Conservation (phyloP, 64 coral and sea anemone species). For the Exaiptasia diaphana region DNA sequence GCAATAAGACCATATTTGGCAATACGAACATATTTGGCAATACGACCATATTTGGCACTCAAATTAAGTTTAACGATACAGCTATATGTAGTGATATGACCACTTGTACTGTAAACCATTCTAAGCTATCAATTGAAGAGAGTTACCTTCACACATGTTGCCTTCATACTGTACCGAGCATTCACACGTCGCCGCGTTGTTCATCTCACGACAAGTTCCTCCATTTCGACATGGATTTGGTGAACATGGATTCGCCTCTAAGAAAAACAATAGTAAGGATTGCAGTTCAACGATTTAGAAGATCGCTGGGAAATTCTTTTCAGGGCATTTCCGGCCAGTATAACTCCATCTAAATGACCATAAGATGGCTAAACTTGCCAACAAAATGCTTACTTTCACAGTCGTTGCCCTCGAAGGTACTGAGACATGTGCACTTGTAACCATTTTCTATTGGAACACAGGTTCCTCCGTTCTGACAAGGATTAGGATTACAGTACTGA, state of each 20-base stretch:
- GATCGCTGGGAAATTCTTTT: too few species aligned
- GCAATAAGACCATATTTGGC: too few species aligned
- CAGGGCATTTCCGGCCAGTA: too few species aligned
- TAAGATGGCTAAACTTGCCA: not conserved
- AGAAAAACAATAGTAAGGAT: not conserved
- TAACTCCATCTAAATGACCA: too few species aligned
- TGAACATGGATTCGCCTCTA: conserved; percentile 71
- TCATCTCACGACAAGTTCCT: conserved; percentile 84
- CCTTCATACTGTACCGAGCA: conserved; percentile 70
- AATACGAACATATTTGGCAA: too few species aligned
- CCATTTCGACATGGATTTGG: conserved; percentile 81
- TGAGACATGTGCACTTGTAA: conserved; percentile 80
- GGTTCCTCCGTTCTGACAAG: conserved; percentile 91
- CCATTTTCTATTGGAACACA: conserved; percentile 63
- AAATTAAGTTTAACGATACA: too few species aligned
- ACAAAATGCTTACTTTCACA: conserved; percentile 76
- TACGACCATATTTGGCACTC: too few species aligned
- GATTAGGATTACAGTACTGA: conserved; percentile 87
- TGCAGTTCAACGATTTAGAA: not conserved
- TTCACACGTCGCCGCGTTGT: conserved; percentile 69
- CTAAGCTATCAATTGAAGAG: not conserved
- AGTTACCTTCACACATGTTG: conserved; percentile 73
- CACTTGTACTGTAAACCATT: too few species aligned
- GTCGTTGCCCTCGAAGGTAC: conserved; percentile 79
- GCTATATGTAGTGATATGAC: too few species aligned